These are phyloP conservation scores for Gambusia affinis DNA, from an alignment of 2,113 vertebrate genomes.

Conservation along the genomic window DNA sequence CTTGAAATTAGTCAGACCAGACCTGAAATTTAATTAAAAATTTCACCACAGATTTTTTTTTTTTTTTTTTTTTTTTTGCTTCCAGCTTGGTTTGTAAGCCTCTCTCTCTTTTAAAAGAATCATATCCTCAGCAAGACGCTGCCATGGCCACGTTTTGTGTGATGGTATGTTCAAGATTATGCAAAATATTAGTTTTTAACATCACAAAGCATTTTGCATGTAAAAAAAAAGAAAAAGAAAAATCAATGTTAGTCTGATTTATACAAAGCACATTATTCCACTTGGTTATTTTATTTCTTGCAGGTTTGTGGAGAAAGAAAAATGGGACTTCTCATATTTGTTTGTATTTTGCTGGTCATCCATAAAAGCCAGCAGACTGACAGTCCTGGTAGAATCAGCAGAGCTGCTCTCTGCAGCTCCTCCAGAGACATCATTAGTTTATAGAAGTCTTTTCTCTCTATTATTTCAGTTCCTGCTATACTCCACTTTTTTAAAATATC, in stretches of 20 bases:
- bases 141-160: background rate
- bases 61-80: background rate
- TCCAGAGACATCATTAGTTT: background rate
- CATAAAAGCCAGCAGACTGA: background rate
- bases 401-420: background rate
- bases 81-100: background rate
- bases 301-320: background rate
- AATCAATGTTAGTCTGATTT: background rate
- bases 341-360: background rate
- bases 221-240: background rate
- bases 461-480: no score
- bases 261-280: background rate
- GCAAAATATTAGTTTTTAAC: background rate
- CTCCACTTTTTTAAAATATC: background rate
- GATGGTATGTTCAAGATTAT: background rate
- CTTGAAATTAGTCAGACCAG: background rate
- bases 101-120: background rate
- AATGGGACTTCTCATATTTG: background rate
- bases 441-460: no score
- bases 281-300: background rate
- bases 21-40: background rate
- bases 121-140: background rate
- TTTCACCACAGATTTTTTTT: background rate
- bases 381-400: background rate
- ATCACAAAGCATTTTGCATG: background rate